phyloP scores from a whole-genome alignment of 1,140 invertebrate genomes.

The Lamellibrachia luymesi region DNA sequence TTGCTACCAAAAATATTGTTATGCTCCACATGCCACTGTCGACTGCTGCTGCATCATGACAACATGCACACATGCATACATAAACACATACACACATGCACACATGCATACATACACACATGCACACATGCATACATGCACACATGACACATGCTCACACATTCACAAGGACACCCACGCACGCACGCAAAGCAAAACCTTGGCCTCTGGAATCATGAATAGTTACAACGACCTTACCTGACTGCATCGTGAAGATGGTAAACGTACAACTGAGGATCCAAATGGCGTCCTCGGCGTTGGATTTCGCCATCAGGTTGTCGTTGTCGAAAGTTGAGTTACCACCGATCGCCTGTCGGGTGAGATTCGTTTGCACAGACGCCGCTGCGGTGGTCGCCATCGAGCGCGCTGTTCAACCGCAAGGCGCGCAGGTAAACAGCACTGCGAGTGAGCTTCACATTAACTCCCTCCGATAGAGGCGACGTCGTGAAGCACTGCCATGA shows the following conservation, averaged over 20 bases:
- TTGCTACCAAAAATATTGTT: too few relatives aligned
- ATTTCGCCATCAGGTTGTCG: not conserved
- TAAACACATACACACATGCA: not conserved
- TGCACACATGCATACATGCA: not conserved
- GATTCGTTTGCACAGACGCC: not conserved
- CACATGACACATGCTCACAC: not conserved
- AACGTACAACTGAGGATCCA: slow-evolving; percentile 91
- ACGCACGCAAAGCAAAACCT: not conserved
- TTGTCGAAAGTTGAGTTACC: not conserved
- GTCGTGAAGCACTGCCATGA: not conserved
- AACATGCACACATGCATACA: too few relatives aligned
- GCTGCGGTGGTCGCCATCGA: not conserved
- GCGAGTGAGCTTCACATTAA: not conserved
- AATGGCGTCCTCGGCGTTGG: slow-evolving; percentile 67
- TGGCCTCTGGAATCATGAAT: not conserved
- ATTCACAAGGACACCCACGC: not conserved
- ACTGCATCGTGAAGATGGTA: slow-evolving; percentile 96
- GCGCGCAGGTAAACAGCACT: not conserved
- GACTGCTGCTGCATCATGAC: too few relatives aligned
- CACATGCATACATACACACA: not conserved
- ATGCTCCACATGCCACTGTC: too few relatives aligned
- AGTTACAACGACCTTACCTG: slow-evolving; percentile 63
- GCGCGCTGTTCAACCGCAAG: not conserved
- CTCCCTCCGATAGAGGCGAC: not conserved
- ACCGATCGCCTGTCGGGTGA: not conserved